phyloP scores from a whole-genome alignment of 2,888 invertebrate species.

The Netelia virgata region DNA sequence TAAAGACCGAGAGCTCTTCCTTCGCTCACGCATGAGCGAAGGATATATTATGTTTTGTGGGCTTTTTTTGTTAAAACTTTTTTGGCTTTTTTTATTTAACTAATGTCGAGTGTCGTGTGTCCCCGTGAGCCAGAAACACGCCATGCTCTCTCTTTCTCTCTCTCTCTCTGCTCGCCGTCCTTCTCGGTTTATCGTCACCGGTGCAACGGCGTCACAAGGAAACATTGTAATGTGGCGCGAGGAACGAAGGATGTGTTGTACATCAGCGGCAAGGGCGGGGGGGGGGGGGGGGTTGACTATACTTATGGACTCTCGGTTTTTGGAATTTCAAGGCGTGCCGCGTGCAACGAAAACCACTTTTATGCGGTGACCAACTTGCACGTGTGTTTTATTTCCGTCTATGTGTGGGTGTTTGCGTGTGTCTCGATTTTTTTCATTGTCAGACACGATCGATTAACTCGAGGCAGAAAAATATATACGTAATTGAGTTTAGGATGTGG shows the following conservation, averaged over 20 bases:
- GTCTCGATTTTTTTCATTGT: constrained; percentile 30
- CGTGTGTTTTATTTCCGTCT: neutral
- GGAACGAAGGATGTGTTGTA: neutral
- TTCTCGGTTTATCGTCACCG: constrained; percentile 32
- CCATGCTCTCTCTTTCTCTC: neutral
- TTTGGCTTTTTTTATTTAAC: neutral
- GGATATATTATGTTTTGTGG: constrained; percentile 37
- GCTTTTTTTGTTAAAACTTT: neutral
- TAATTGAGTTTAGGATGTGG: constrained; percentile 7
- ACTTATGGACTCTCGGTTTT: constrained; percentile 44
- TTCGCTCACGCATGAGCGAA: constrained; percentile 56
- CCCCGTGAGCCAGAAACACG: constrained; percentile 30
- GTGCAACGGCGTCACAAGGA: constrained; percentile 2
- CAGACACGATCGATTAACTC: constrained; percentile 43
- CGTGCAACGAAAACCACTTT: constrained; percentile 45
- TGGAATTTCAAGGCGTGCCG: constrained; percentile 57
- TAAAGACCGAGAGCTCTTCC: constrained; percentile 18
- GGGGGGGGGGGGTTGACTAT: neutral
- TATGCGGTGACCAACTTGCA: constrained; percentile 53
- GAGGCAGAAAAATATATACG: neutral
- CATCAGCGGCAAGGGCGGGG: neutral
- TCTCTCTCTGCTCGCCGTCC: constrained; percentile 19
- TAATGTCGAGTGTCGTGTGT: constrained; percentile 61
- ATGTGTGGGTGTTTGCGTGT: neutral
- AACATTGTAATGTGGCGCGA: neutral